Percentiles rank a stretch among this genome's conserved stretches.
Evolutionary conservation across 2,113 vertebrate genomes (phyloP).

Genomic region (Mus spicilegus): DNA sequence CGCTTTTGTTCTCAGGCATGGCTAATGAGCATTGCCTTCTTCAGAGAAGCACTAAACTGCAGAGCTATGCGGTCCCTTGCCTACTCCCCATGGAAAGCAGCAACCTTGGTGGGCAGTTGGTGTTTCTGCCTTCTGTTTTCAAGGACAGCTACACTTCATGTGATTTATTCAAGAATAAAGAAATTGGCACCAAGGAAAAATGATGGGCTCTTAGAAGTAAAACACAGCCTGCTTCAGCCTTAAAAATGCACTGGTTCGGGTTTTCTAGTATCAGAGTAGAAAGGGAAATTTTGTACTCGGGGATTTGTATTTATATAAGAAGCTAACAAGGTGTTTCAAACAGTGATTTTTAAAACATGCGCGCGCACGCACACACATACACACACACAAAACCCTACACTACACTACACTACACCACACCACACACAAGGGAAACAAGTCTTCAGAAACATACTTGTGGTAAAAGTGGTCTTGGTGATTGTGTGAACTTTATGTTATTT

Average conservation of each 20-base stretch:
- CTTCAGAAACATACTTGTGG: too few species aligned
- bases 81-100: neutral
- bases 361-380: neutral
- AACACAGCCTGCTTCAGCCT: neutral
- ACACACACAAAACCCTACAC: too few species aligned
- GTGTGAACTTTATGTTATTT: accelerated
- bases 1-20: neutral
- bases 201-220: neutral
- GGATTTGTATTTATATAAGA: neutral
- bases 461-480: accelerated
- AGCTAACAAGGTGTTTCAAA: neutral
- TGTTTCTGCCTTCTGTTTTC: neutral
- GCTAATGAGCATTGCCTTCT: neutral
- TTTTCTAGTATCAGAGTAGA: neutral
- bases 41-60: neutral
- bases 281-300: neutral
- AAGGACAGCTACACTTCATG: neutral
- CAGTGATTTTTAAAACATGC: neutral
- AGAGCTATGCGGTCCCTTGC: neutral
- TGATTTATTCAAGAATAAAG: neutral
- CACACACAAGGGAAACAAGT: neutral
- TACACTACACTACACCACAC: neutral
- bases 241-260: neutral
- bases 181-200: neutral
- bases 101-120: neutral